phyloP scores from a whole-genome alignment of 2,113 vertebrate genomes.

The Anguilla japonica region DNA sequence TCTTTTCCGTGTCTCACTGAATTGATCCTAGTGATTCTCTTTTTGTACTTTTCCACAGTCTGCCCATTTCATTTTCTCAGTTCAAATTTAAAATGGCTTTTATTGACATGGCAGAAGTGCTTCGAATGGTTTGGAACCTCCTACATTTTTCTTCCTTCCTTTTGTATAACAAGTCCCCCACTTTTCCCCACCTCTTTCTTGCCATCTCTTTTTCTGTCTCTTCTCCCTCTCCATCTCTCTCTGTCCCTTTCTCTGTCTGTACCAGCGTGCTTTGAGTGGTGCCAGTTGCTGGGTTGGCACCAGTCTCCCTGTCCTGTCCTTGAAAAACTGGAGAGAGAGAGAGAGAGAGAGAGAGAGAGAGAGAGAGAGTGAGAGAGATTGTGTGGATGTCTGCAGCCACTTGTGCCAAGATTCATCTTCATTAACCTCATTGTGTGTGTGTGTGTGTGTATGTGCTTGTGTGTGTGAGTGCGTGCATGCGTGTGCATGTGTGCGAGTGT shows the following conservation, averaged over 20 bases:
- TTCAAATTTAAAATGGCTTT: constrained; percentile 38
- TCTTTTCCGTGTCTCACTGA: background rate
- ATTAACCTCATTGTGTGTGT: constrained; percentile 61
- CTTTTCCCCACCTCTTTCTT: background rate
- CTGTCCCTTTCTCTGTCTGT: constrained; percentile 28
- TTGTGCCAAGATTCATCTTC: constrained; percentile 62
- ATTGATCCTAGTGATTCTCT: constrained; percentile 9
- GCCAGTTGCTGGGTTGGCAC: constrained; percentile 23
- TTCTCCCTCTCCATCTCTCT: background rate
- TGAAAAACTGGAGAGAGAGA: constrained; percentile 26
- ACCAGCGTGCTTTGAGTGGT: background rate
- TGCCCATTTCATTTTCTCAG: constrained; percentile 24
- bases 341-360: background rate
- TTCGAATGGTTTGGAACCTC: constrained; percentile 3
- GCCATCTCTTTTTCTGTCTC: constrained; percentile 4
- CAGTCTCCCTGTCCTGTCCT: constrained; percentile 21
- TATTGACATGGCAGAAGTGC: constrained; percentile 34
- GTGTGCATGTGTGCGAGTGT: constrained; percentile 9
- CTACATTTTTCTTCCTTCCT: background rate
- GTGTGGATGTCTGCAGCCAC: constrained; percentile 37
- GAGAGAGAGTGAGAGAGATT: background rate
- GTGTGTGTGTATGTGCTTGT: constrained; percentile 35
- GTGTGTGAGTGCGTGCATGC: constrained; percentile 7
- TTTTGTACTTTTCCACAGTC: background rate
- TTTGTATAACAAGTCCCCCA: too few species aligned